Evolutionary conservation across 2,888 invertebrate species (phyloP).

Genomic region (Conchocele bisecta): DNA sequence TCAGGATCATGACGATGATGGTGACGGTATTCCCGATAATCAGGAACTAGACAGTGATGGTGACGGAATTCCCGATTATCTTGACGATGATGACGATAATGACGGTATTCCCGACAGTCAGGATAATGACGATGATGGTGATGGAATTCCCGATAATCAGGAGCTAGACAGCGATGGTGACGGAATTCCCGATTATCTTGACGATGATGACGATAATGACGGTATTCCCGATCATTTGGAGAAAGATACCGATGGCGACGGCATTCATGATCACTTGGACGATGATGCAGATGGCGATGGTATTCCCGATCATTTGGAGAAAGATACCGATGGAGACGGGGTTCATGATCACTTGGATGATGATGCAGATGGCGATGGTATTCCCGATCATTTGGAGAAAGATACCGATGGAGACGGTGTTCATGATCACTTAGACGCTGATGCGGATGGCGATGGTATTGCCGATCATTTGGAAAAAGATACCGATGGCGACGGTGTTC

Average conservation of each 20-base stretch:
- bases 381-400: constrained; percentile 63
- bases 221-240: constrained; percentile 67
- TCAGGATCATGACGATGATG: constrained; percentile 70
- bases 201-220: constrained; percentile 63
- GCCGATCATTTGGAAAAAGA: constrained; percentile 76
- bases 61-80: constrained; percentile 75
- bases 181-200: constrained; percentile 69
- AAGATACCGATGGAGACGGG: constrained; percentile 69
- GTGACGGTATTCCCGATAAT: constrained; percentile 79
- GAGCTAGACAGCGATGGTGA: constrained; percentile 75
- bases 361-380: constrained; percentile 75
- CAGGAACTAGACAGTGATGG: constrained; percentile 68
- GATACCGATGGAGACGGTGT: constrained; percentile 76
- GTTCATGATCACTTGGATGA: constrained; percentile 66
- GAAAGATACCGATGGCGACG: constrained; percentile 70
- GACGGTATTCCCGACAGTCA: constrained; percentile 78
- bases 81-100: constrained; percentile 70
- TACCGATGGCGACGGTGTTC: constrained; percentile 78
- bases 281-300: constrained; percentile 75
- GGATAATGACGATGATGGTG: constrained; percentile 73
- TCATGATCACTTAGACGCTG: constrained; percentile 62
- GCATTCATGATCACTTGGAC: constrained; percentile 73
- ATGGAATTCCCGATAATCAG: constrained; percentile 73
- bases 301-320: constrained; percentile 73
- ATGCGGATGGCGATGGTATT: constrained; percentile 79